A percentile compares a stretch with the other conserved stretches of the same genome.
phyloP scores from a whole-genome alignment of 2,113 vertebrate species.

The Burhinus oedicnemus region DNA sequence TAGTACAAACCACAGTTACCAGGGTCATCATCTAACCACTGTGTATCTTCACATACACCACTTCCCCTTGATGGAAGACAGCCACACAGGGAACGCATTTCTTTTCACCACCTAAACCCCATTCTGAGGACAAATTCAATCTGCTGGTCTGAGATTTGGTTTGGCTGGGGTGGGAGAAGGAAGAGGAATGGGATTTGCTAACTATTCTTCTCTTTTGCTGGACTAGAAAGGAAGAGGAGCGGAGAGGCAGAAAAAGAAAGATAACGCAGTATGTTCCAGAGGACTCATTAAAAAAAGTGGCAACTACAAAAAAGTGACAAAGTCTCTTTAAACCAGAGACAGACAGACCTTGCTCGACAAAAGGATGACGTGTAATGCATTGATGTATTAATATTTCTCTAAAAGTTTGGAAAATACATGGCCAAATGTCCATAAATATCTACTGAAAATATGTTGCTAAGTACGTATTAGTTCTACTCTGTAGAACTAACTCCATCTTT shows the following conservation, averaged over 20 bases:
- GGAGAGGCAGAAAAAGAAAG: neutral
- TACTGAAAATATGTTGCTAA: neutral
- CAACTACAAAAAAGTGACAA: neutral
- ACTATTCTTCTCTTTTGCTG: neutral
- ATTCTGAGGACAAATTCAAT: neutral
- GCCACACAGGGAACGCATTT: neutral
- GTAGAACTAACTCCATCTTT: neutral
- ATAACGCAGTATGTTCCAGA: neutral
- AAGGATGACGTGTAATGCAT: neutral
- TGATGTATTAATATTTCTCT: neutral
- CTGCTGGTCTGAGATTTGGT: fast-evolving
- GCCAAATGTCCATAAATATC: neutral
- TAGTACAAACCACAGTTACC: neutral
- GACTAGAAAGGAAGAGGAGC: neutral
- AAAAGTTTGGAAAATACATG: neutral
- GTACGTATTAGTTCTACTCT: neutral
- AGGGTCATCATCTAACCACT: neutral
- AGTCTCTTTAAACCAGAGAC: neutral
- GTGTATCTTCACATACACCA: neutral
- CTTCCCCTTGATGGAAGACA: neutral
- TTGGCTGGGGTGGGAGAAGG: neutral
- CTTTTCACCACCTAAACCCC: neutral
- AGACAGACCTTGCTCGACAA: neutral
- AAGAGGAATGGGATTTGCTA: neutral
- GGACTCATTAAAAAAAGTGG: neutral